A percentile compares a stretch with the other conserved stretches of the same genome.
Evolutionary conservation across 2,797 vertebrate genomes (phyloP).

Genomic region (Heliangelus exortis): DNA sequence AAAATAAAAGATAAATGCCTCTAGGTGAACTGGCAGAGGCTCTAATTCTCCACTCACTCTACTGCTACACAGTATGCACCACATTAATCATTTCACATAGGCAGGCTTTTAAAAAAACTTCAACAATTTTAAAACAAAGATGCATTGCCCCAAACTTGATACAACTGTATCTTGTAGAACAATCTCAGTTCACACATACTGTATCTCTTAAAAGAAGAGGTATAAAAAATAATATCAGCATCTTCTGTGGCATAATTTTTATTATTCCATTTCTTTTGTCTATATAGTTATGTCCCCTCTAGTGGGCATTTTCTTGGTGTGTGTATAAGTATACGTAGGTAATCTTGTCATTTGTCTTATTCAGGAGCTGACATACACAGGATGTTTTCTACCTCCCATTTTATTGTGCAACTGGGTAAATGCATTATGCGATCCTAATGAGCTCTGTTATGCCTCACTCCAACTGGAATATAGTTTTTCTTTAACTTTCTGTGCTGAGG

Average conservation of each 20-base stretch:
- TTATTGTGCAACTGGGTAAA: slow-evolving; percentile 3
- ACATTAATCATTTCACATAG: slow-evolving; percentile 75
- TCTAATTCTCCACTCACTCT: slow-evolving; percentile 70
- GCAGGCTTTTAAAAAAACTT: slow-evolving; percentile 69
- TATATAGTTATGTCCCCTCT: neutral
- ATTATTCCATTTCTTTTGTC: slow-evolving; percentile 11
- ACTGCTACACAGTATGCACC: slow-evolving; percentile 37
- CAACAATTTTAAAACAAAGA: slow-evolving; percentile 75
- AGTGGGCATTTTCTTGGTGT: neutral
- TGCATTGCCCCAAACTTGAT: slow-evolving; percentile 59
- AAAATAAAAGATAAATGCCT: slow-evolving; percentile 77
- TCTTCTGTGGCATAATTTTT: neutral
- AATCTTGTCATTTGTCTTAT: slow-evolving; percentile 31
- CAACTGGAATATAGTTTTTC: neutral
- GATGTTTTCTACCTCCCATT: slow-evolving; percentile 5
- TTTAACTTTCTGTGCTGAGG: neutral
- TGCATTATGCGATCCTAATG: neutral
- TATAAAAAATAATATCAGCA: slow-evolving; percentile 30
- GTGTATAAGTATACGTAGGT: neutral
- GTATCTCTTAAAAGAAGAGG: neutral
- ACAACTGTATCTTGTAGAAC: slow-evolving; percentile 9
- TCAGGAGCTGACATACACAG: neutral
- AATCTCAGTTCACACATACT: neutral
- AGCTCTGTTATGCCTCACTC: neutral
- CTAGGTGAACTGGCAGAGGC: slow-evolving; percentile 68